A percentile compares a stretch with the other conserved stretches of the same genome.
phyloP scores from a whole-genome alignment of 2,113 vertebrate genomes.

The Gallinago undulata region DNA sequence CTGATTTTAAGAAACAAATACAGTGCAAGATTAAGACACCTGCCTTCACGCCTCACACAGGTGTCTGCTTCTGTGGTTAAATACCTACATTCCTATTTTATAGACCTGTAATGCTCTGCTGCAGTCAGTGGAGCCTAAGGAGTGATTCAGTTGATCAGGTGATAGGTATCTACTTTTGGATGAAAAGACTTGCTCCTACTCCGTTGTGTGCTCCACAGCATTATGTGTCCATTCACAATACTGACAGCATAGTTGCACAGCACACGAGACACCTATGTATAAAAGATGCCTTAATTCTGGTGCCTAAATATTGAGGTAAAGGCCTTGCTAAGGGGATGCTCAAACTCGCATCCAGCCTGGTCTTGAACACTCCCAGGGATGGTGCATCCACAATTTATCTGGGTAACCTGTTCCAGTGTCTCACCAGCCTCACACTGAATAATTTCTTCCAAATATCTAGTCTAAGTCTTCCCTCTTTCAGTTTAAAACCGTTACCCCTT shows the following conservation, averaged over 20 bases:
- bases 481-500: too few relatives aligned
- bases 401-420: too few relatives aligned
- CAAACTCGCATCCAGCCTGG: too few relatives aligned
- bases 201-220: fast-evolving
- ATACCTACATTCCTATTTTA: background rate
- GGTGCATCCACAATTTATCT: too few relatives aligned
- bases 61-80: background rate
- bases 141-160: background rate
- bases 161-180: background rate
- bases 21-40: background rate
- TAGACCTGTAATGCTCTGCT: background rate
- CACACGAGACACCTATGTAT: background rate
- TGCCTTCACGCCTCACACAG: background rate
- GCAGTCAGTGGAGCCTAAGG: background rate
- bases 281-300: background rate
- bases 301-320: background rate
- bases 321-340: background rate
- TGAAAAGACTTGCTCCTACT: background rate
- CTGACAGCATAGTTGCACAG: fast-evolving
- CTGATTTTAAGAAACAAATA: background rate
- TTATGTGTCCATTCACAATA: background rate
- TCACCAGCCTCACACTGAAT: too few relatives aligned
- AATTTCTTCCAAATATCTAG: too few relatives aligned
- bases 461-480: too few relatives aligned
- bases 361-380: too few relatives aligned